phyloP scores from a whole-genome alignment of 2,797 vertebrate genomes.

The Knipowitschia caucasica region DNA sequence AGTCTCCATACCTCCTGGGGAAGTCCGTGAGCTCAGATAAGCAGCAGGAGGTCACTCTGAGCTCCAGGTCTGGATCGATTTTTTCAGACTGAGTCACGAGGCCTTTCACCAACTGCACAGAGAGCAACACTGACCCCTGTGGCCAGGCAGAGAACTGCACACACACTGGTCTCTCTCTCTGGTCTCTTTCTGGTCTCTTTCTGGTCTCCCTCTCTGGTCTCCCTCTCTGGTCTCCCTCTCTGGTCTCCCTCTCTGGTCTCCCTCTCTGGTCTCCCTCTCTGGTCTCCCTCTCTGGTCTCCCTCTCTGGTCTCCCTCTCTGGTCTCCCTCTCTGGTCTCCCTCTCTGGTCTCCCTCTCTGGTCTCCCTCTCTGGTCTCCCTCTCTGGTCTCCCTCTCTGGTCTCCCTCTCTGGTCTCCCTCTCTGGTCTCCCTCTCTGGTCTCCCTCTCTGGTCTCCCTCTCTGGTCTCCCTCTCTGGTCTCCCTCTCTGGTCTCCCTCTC shows the following conservation, averaged over 20 bases:
- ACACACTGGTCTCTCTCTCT: background rate
- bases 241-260: too few species aligned
- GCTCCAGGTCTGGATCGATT: constrained; percentile 77
- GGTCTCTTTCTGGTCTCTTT: background rate
- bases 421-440: background rate
- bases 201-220: background rate
- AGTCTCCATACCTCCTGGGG: constrained; percentile 76
- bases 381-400: too few species aligned
- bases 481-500: too few species aligned
- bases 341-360: too few species aligned
- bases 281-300: too few species aligned
- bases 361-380: too few species aligned
- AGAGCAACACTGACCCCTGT: constrained; percentile 33
- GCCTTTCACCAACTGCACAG: constrained; percentile 70
- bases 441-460: too few species aligned
- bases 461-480: too few species aligned
- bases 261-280: too few species aligned
- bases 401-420: too few species aligned
- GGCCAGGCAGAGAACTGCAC: background rate
- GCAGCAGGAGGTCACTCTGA: constrained; percentile 65
- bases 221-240: too few species aligned
- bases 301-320: constrained; percentile 14
- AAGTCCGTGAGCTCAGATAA: constrained; percentile 76
- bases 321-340: background rate
- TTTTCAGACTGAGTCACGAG: constrained; percentile 36